Conservation (phyloP, 2,113 vertebrate species). For the Grantiella picta region DNA sequence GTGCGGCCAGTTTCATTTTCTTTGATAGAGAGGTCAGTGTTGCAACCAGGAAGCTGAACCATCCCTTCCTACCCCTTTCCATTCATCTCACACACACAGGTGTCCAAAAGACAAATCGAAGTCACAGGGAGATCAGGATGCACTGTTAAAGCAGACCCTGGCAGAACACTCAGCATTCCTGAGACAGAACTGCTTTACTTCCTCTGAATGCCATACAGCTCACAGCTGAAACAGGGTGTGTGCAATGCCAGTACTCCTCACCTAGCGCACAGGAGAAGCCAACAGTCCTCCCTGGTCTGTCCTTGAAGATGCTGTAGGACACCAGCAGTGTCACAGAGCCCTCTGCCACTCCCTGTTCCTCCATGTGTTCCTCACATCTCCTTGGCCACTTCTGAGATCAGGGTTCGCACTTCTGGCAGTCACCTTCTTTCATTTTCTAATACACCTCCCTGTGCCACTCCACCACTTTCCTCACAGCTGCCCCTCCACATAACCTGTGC, state of each 20-base stretch:
- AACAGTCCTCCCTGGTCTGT: neutral
- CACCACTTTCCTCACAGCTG: neutral
- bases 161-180: neutral
- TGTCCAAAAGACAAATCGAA: neutral
- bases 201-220: neutral
- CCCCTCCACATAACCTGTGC: neutral
- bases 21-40: neutral
- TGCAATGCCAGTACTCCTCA: neutral
- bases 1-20: conserved; percentile 27
- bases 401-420: neutral
- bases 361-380: neutral
- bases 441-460: neutral
- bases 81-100: neutral
- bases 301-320: neutral
- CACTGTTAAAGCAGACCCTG: neutral
- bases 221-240: neutral
- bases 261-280: neutral
- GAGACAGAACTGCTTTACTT: neutral
- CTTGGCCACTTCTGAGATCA: neutral
- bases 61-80: neutral
- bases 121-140: neutral
- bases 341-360: neutral
- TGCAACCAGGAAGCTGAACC: neutral
- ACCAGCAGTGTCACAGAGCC: neutral
- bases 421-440: neutral